Evolutionary conservation across 2,113 vertebrate genomes (phyloP), one percentile per base, ranked within the genome.

Genomic region (Sialia sialis): DNA sequence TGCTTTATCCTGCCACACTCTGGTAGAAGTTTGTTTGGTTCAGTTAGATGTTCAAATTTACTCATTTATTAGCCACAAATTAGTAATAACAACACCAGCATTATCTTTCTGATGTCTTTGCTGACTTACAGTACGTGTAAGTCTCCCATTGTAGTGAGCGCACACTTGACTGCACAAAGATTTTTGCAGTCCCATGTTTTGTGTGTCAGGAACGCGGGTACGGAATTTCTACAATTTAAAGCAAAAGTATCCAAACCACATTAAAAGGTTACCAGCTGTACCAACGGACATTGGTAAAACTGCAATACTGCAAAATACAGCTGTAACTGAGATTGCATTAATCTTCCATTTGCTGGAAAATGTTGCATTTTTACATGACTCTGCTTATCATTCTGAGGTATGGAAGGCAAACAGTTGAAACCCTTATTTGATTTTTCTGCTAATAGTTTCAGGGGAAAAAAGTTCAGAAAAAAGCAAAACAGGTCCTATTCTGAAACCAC

Each of bases 401-500:
- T 0, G 4, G 70, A 34, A 87, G 51, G 84, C 78, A 51, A 95
- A 88, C 93, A 91, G 85, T 80, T 88, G 55, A 87, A 95, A 85
- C 79, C 91, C 75, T 67, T 41, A 49, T 29, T 93, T 58, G 46
- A 87, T 87, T 84, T 81, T 93, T 79, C 76, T 94, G 72, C 62
- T 79, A 92, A 88, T 78, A 72, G 93, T 89, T 92, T 96, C 82
- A 92, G 87, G 93, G 74, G 62, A 69, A 84, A 78, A 94, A 94
- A 90, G 25, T 93, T 91, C 77, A 96, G 95, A 94, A 79, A 95
- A 96, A 96, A 96, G 92, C 96, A 97, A 96, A 97, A 96, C 93
- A 97, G 95, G 93, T 89, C 93, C 95, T 89, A 56, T 89, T 95
- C 96, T 93, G 97, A 98, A 98, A 97, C 98, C 98, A 92, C 98